A percentile compares a stretch with the other conserved stretches of the same genome.
Evolutionary conservation across 2,113 vertebrate genomes (phyloP).

Genomic region (Petrocephalus microphthalmus): DNA sequence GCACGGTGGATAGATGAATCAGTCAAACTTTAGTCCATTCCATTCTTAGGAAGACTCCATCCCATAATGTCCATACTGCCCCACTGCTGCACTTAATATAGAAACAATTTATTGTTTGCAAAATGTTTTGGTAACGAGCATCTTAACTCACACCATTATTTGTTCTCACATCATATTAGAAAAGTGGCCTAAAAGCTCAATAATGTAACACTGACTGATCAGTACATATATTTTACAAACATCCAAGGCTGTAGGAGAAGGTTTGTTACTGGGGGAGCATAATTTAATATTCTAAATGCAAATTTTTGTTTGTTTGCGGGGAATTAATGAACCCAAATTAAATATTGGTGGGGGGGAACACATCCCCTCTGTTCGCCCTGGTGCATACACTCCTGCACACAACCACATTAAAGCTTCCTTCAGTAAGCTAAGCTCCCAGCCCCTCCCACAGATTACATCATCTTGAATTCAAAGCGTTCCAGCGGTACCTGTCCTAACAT

Average conservation of each 20-base stretch:
- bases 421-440: background rate
- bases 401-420: background rate
- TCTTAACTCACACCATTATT: background rate
- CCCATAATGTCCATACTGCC: background rate
- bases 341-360: background rate
- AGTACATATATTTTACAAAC: background rate
- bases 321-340: background rate
- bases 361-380: background rate
- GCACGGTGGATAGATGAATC: background rate
- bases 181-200: background rate
- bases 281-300: background rate
- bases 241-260: background rate
- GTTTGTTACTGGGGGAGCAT: background rate
- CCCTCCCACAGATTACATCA: background rate
- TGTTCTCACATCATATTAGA: background rate
- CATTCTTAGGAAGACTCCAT: background rate
- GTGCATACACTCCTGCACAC: background rate
- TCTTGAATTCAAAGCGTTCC: background rate
- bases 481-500: background rate
- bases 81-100: background rate
- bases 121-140: background rate
- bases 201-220: background rate
- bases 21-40: background rate
- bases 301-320: background rate
- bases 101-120: background rate